These are phyloP conservation scores for Lepisosteus oculatus DNA, from an alignment of 2,113 vertebrate genomes.

Conservation along the genomic window DNA sequence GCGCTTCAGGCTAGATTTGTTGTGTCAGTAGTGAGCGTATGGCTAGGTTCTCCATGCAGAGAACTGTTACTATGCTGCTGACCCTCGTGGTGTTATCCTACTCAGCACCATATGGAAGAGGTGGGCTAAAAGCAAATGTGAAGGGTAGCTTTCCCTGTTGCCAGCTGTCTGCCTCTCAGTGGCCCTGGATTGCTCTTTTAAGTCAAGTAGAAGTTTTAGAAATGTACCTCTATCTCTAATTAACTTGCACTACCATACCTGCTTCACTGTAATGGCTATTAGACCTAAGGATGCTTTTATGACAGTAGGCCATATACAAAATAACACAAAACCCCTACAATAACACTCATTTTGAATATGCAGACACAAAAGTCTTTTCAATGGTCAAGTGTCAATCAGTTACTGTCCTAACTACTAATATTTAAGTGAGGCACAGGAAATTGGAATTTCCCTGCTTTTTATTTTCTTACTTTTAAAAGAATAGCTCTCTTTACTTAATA, in stretches of 20 bases:
- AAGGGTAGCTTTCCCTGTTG: constrained; percentile 54
- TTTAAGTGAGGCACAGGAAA: too few relatives aligned
- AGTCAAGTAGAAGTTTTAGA: neutral
- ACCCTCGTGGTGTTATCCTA: constrained; percentile 53
- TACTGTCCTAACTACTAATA: too few relatives aligned
- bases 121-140: constrained; percentile 32
- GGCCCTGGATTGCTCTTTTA: neutral
- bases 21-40: constrained; percentile 31
- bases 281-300: constrained; percentile 1
- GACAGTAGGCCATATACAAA: neutral
- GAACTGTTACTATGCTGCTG: constrained; percentile 52
- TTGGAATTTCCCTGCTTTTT: too few relatives aligned
- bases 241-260: neutral
- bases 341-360: too few relatives aligned
- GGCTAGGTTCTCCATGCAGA: constrained; percentile 44
- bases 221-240: neutral
- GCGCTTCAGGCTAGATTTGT: constrained; percentile 44
- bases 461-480: too few relatives aligned
- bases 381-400: too few relatives aligned
- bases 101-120: constrained; percentile 50
- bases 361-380: too few relatives aligned
- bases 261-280: neutral
- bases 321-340: too few relatives aligned
- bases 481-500: too few relatives aligned
- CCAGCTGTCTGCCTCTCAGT: constrained; percentile 54